Evolutionary conservation across 2,113 vertebrate genomes (phyloP), one percentile per base, ranked within the genome.

Genomic region (Laterallus jamaicensis): DNA sequence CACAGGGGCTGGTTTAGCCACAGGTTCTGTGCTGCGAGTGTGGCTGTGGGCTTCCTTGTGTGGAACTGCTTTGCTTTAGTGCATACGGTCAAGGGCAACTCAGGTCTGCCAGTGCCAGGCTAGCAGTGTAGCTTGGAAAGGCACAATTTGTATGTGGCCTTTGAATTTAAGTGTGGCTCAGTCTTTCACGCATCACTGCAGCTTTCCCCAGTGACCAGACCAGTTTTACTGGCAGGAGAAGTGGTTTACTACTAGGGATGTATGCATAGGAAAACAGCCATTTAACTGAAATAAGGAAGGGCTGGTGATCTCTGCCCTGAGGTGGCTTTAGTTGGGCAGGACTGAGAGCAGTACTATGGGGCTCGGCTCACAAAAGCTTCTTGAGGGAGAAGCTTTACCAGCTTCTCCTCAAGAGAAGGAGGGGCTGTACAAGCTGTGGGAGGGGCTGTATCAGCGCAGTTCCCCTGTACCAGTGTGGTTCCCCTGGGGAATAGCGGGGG

Each of bases 201-300:
- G 78, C 74, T 42, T 17, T 42, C 69, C 26, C 47, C 62, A n/a
- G 54, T 54, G 58, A 73, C 64, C 88, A 86, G 82, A 92, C 58
- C 90, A 77, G 90, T 90, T 77, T 40, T 77, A 86, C 92, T 28
- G 73, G 88, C 73, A 88, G 71, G 55, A 26, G 56, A 80, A 35
- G 39, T 39, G 64, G 44, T 81, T 82, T 81, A 26, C 75, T 19
- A 13, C n/a, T 32, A 25, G 60, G 6, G 62, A 35, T 2, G 20
- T 26, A 9, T 0, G 20, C 80, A 77, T n/a, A 81, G 70, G 49
- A 37, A 82, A 75, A 35, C 2, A 60, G 76, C 21, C 42, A 24
- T 37, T 59, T 9, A 39, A 81, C 4, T 0, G 2, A 82, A 68
- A 28, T 25, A 25, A 60, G 66, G 21, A 81, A 49, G 10, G 29